These are phyloP conservation scores for Leucophenga maculata DNA, from an alignment of 2,888 invertebrate species.

Conservation along the genomic window DNA sequence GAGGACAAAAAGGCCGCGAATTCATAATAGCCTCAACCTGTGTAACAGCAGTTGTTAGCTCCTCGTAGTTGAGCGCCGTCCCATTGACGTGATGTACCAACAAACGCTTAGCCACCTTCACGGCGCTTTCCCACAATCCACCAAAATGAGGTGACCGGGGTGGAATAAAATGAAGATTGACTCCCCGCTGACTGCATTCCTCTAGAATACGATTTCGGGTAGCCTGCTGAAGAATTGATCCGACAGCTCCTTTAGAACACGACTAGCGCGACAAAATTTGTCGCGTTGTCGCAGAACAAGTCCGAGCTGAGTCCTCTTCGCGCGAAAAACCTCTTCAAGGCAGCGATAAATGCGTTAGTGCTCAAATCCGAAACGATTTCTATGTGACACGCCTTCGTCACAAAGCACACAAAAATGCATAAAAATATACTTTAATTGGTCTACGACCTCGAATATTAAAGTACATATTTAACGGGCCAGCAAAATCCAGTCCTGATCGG, in stretches of 20 bases:
- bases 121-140: constrained; percentile 24
- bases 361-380: constrained; percentile 40
- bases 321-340: constrained; percentile 35
- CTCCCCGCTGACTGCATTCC: neutral
- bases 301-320: constrained; percentile 25
- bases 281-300: constrained; percentile 29
- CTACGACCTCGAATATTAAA: constrained; percentile 21
- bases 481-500: constrained; percentile 29
- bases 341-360: constrained; percentile 30
- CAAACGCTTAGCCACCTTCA: constrained; percentile 19
- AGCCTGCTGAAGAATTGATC: neutral
- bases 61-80: constrained; percentile 3
- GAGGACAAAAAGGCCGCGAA: neutral
- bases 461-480: constrained; percentile 30
- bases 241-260: neutral
- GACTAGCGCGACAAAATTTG: constrained; percentile 21
- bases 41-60: neutral
- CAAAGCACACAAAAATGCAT: constrained; percentile 35
- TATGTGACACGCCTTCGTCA: constrained; percentile 38
- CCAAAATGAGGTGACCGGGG: constrained; percentile 22
- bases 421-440: constrained; percentile 34
- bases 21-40: constrained; percentile 25
- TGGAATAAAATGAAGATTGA: constrained; percentile 9
- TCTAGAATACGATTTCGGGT: neutral
- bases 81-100: neutral